These are phyloP conservation scores for Temnothorax curvispinosus DNA, from an alignment of 1,140 invertebrate genomes.

Conservation along the genomic window DNA sequence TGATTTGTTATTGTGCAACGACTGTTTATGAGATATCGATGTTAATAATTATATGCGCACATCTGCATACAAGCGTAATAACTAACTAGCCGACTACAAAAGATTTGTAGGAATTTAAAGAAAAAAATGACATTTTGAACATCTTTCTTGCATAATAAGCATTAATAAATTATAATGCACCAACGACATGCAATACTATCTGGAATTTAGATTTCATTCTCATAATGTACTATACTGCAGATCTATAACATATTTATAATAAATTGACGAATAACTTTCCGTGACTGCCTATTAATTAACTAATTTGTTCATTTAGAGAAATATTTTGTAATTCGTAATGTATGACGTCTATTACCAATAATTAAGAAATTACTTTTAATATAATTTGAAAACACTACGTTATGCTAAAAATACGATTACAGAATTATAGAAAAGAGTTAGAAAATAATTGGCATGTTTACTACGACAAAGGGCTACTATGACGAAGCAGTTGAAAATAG, in stretches of 20 bases:
- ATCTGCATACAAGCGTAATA: background rate
- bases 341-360: background rate
- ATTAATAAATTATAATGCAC: conserved; percentile 32
- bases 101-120: background rate
- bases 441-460: background rate
- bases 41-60: background rate
- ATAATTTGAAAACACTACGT: background rate
- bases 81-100: background rate
- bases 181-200: conserved; percentile 35
- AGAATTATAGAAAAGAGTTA: background rate
- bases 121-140: conserved; percentile 15
- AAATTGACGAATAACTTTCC: conserved; percentile 24
- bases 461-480: background rate
- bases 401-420: background rate
- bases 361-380: conserved; percentile 14
- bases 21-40: background rate
- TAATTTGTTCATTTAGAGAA: background rate
- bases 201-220: conserved; percentile 8
- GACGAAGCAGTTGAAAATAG: background rate
- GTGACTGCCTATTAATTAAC: background rate
- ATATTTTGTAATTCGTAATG: background rate
- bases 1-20: background rate
- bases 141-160: conserved; percentile 17
- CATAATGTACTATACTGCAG: background rate
- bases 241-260: background rate